Evolutionary conservation across 1,140 invertebrate species (phyloP).

Genomic region (Drosophila ohnishii): DNA sequence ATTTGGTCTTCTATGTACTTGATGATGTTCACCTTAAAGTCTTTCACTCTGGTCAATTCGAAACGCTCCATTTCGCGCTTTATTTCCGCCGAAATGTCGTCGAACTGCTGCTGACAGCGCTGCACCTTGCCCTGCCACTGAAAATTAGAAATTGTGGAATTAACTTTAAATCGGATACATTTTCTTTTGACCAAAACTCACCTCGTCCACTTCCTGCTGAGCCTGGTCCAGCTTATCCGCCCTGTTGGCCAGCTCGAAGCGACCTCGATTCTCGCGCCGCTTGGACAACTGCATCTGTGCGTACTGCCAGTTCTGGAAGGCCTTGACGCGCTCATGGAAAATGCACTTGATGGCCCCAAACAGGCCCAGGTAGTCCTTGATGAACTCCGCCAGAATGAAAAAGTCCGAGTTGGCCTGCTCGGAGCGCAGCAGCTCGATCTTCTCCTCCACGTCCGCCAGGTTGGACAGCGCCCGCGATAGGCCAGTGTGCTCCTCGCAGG

Average conservation of each 20-base stretch:
- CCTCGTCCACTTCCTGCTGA: conserved; percentile 95
- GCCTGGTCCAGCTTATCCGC: conserved; percentile 95
- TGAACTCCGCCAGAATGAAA: conserved; percentile 94
- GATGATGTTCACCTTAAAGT: conserved; percentile 95
- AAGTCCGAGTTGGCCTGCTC: conserved; percentile 98
- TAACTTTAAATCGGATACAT: background rate
- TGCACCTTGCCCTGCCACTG: conserved; percentile 98
- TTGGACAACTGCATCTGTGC: conserved; percentile 97
- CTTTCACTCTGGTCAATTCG: conserved; percentile 93
- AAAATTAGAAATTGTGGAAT: background rate
- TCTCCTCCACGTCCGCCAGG: conserved; percentile 93
- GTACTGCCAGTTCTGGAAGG: conserved; percentile 99
- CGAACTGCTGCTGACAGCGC: conserved; percentile 97
- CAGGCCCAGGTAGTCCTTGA: conserved; percentile 97
- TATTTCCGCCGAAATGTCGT: conserved; percentile 97
- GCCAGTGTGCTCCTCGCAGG: conserved; percentile 97
- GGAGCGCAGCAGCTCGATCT: conserved; percentile 92
- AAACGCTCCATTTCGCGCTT: conserved; percentile 97
- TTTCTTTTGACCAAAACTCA: conserved; percentile 77
- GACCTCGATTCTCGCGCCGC: conserved; percentile 96
- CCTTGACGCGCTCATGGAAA: conserved; percentile 98
- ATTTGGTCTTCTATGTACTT: conserved; percentile 97
- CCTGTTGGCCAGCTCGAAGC: conserved; percentile 93
- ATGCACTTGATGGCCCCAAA: conserved; percentile 97
- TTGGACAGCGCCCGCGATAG: conserved; percentile 96